Percentiles rank a stretch among this genome's conserved stretches.
Evolutionary conservation across 2,888 invertebrate species (phyloP).

Genomic region (Sesia apiformis): DNA sequence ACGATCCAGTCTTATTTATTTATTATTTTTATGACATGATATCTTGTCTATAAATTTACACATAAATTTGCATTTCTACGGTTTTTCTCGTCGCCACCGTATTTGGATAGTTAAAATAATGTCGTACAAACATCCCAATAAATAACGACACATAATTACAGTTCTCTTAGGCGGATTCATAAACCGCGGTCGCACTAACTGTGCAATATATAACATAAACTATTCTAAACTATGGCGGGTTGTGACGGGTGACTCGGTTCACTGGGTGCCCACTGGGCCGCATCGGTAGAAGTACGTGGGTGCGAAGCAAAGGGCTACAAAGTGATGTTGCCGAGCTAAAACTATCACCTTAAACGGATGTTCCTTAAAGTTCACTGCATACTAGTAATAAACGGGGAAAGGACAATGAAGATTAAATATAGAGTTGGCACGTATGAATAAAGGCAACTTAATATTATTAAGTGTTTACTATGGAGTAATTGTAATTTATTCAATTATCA

Average conservation of each 20-base stretch:
- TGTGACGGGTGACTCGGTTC: conserved; percentile 45
- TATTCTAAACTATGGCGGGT: conserved; percentile 36
- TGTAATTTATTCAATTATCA: no score
- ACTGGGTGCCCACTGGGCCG: conserved; percentile 50
- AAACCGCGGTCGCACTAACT: conserved; percentile 2
- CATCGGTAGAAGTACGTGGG: conserved; percentile 30
- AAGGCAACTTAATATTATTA: not conserved
- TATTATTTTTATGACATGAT: no score
- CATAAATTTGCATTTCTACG: no score
- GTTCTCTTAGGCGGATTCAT: conserved; percentile 5
- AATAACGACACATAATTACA: conserved; percentile 8
- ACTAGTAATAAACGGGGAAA: conserved; percentile 8
- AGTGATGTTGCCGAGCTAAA: conserved; percentile 27
- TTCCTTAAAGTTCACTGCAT: conserved; percentile 27
- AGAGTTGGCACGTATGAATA: not conserved
- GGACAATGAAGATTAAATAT: conserved; percentile 1
- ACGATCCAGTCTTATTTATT: no score
- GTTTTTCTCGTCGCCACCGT: not conserved
- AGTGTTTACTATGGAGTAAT: no score
- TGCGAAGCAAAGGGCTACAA: conserved; percentile 36
- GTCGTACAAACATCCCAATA: conserved; percentile 5
- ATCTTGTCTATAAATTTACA: no score
- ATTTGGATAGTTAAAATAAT: not conserved
- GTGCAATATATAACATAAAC: conserved; percentile 19
- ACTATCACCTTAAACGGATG: conserved; percentile 17